Conservation (phyloP, 2,888 invertebrate genomes). For the Clivina fossor region DNA sequence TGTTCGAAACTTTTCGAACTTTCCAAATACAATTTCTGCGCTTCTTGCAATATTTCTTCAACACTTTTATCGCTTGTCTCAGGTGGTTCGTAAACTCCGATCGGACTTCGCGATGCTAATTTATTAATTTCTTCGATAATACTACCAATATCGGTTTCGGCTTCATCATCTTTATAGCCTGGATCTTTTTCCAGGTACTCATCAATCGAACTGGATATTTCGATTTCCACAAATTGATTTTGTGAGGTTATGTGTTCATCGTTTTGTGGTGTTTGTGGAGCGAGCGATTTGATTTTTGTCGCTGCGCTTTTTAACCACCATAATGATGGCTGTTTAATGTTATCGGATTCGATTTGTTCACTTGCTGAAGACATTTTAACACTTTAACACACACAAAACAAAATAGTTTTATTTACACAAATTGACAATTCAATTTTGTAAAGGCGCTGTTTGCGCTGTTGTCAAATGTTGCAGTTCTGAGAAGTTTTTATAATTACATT, state of each 20-base stretch:
- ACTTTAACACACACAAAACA: neutral
- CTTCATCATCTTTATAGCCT: conserved; percentile 44
- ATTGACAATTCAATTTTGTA: neutral
- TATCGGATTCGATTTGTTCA: conserved; percentile 25
- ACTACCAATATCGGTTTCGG: conserved; percentile 65
- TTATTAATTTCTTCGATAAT: conserved; percentile 71
- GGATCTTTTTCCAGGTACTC: conserved; percentile 50
- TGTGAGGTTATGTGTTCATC: conserved; percentile 27
- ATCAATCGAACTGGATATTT: conserved; percentile 48
- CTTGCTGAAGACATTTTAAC: conserved; percentile 29
- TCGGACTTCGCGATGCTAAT: conserved; percentile 52
- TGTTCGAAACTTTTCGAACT: conserved; percentile 55
- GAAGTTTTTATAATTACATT: no score
- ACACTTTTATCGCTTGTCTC: conserved; percentile 57
- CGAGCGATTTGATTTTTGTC: conserved; percentile 9
- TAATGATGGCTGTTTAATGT: conserved; percentile 26
- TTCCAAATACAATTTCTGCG: conserved; percentile 56
- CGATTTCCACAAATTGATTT: conserved; percentile 35
- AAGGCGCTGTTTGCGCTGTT: no score
- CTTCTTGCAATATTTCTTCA: conserved; percentile 62
- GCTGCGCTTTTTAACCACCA: conserved; percentile 30
- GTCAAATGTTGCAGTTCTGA: no score
- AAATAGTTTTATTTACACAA: neutral
- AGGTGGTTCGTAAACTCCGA: conserved; percentile 51
- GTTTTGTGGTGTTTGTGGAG: conserved; percentile 9